Evolutionary conservation across 2,113 vertebrate species (phyloP), one percentile per base, ranked within the genome.

Genomic region (Dromiciops gliroides): DNA sequence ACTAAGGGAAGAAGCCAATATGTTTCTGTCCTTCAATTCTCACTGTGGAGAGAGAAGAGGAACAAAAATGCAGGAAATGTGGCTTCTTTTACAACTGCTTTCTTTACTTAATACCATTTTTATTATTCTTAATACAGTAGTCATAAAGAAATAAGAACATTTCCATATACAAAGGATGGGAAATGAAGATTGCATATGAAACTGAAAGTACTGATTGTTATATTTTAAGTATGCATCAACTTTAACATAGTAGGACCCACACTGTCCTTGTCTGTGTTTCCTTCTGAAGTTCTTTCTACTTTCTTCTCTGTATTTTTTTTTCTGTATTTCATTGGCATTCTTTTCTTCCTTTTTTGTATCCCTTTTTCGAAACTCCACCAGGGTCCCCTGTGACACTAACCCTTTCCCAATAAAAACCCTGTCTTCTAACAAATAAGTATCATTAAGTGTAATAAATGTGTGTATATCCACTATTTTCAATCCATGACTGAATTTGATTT

Each of bases 51-150:
- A 93, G 47, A 90, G 51, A 96, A 91, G 91, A 95, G 92, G 94
- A 97, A 97, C n/a, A 6, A 75, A 96, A 96, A 96, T 90, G 92
- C 37, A 90, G 75, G 90, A 93, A 52, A 48, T 31, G 6, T 44
- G 37, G 28, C 52, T 90, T 44, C 50, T 44, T 7, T 56, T 89
- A n/a, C 92, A 95, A 95, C 90, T 0, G 51, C 52, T 56, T 19
- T 60, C 26, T 60, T 28, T 26, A 26, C 26, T 53, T 26, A 53
- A 53, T 26, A 26, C 24, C 25, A 2, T 8, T 60, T 60, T 60
- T 31, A 60, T 60, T 60, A 60, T 31, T n/a, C n/a, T n/a, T 60
- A 60, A 60, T 60, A 9, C 53, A 31, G 31, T 3, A 31, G 28
- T 60, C 12, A 60, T 31, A 60, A 60, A 60, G 9, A 60, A 67